Conservation (phyloP, 2,797 vertebrate genomes). For the Characodon lateralis region DNA sequence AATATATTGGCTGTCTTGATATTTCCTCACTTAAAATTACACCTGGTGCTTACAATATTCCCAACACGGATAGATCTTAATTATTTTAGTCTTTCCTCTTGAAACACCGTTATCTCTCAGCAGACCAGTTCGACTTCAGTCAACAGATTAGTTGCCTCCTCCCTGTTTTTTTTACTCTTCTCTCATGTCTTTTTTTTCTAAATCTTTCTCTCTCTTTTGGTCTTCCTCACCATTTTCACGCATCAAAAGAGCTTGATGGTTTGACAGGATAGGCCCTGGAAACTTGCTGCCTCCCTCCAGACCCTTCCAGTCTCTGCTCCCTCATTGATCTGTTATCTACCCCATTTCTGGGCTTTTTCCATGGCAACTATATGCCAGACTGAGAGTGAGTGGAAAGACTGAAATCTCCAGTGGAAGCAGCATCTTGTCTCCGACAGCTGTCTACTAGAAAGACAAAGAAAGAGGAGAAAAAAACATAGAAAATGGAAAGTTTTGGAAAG, state of each 20-base stretch:
- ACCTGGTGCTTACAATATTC: slow-evolving; percentile 45
- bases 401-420: slow-evolving; percentile 78
- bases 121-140: slow-evolving; percentile 48
- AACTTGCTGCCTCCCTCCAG: slow-evolving; percentile 72
- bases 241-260: slow-evolving; percentile 79
- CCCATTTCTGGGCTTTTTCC: slow-evolving; percentile 80
- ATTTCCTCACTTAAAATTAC: slow-evolving; percentile 44
- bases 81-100: slow-evolving; percentile 30
- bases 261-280: slow-evolving; percentile 81
- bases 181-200: slow-evolving; percentile 29
- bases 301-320: slow-evolving; percentile 76
- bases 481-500: slow-evolving; percentile 66
- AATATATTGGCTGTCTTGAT: slow-evolving; percentile 47
- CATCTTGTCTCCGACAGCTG: slow-evolving; percentile 77
- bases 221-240: slow-evolving; percentile 58
- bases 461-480: slow-evolving; percentile 16
- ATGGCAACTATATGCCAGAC: slow-evolving; percentile 76
- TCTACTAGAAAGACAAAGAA: slow-evolving; percentile 69
- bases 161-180: slow-evolving; percentile 19
- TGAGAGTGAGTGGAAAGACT: slow-evolving; percentile 61
- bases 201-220: slow-evolving; percentile 37
- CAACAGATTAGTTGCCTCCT: slow-evolving; percentile 48
- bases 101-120: slow-evolving; percentile 29
- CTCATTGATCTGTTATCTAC: slow-evolving; percentile 81
- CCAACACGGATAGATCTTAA: slow-evolving; percentile 31